phyloP scores from a whole-genome alignment of 2,797 vertebrate species.

The Carcharodon carcharias region DNA sequence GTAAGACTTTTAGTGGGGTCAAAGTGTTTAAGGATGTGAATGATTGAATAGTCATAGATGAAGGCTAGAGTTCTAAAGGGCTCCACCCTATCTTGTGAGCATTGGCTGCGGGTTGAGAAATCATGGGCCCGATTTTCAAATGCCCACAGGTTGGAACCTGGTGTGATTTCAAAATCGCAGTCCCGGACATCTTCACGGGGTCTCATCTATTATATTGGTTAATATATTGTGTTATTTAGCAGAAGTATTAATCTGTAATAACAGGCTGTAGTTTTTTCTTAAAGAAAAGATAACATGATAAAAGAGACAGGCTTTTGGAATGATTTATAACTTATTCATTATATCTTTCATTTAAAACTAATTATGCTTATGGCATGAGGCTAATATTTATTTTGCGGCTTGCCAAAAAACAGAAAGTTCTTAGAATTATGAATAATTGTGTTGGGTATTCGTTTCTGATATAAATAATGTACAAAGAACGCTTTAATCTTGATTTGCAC shows the following conservation, averaged over 20 bases:
- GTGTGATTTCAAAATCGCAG: background rate
- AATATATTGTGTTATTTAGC: background rate
- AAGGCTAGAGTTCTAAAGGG: background rate
- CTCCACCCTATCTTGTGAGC: background rate
- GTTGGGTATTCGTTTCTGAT: background rate
- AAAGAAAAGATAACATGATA: background rate
- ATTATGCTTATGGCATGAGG: background rate
- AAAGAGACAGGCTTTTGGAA: background rate
- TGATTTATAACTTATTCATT: background rate
- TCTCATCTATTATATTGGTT: background rate
- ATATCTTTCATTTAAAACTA: background rate
- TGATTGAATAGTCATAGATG: background rate
- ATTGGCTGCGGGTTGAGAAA: background rate
- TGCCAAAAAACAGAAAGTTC: constrained; percentile 3
- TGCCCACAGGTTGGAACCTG: background rate
- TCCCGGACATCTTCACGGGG: background rate
- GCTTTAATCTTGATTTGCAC: background rate
- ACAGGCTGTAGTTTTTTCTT: background rate
- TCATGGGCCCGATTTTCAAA: background rate
- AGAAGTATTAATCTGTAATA: background rate
- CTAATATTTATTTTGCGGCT: background rate
- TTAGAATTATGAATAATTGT: background rate
- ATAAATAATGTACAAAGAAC: constrained; percentile 15
- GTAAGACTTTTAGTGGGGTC: background rate
- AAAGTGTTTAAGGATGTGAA: background rate